phyloP scores from a whole-genome alignment of 2,113 vertebrate species.

The Circaetus gallicus region DNA sequence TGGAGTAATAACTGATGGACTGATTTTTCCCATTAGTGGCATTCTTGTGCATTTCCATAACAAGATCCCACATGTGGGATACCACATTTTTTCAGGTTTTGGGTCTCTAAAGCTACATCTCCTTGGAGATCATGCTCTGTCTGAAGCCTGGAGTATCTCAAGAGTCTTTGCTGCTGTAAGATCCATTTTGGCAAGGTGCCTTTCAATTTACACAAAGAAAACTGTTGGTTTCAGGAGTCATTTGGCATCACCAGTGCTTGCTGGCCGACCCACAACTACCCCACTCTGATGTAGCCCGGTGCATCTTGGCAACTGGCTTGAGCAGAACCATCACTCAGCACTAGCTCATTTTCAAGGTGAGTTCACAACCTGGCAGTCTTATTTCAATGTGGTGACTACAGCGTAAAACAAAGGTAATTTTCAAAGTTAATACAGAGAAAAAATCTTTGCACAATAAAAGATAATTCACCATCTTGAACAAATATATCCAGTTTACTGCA shows the following conservation, averaged over 20 bases:
- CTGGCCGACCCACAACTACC: background rate
- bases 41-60: background rate
- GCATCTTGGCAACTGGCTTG: background rate
- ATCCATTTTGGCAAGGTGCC: background rate
- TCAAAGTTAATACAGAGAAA: background rate
- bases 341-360: background rate
- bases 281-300: too few relatives aligned
- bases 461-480: background rate
- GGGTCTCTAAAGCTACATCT: background rate
- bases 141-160: background rate
- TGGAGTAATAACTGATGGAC: background rate
- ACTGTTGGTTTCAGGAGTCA: background rate
- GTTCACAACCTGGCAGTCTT: background rate
- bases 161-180: background rate
- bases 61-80: background rate
- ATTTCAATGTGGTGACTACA: background rate
- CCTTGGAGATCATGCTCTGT: background rate
- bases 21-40: background rate
- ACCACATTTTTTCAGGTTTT: background rate
- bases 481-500: background rate
- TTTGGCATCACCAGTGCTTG: background rate
- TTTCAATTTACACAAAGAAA: background rate
- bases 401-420: background rate
- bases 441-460: background rate
- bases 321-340: background rate